These are phyloP conservation scores for Cerastis rubricosa DNA, from an alignment of 2,888 invertebrate species.

Conservation along the genomic window DNA sequence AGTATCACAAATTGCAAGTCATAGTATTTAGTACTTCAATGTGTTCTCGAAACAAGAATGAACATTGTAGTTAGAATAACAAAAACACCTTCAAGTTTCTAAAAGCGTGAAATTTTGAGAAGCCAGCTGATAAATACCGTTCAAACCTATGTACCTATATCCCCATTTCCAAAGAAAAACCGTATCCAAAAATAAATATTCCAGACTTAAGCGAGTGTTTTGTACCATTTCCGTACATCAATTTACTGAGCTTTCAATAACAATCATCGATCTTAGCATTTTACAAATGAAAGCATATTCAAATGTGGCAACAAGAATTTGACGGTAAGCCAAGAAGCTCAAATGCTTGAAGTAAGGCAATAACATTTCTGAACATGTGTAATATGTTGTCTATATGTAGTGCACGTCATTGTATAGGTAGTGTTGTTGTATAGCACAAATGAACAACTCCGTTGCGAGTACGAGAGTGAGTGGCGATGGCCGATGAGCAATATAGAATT, in stretches of 20 bases:
- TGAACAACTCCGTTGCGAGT: conserved; percentile 42
- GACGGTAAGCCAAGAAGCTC: conserved; percentile 59
- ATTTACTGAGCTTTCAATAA: conserved; percentile 48
- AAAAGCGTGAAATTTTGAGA: conserved; percentile 41
- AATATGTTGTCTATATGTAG: conserved; percentile 30
- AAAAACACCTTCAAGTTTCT: conserved; percentile 27
- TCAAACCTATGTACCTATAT: conserved; percentile 22
- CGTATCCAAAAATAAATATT: conserved; percentile 36
- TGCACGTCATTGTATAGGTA: conserved; percentile 28
- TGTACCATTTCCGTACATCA: conserved; percentile 22
- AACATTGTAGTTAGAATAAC: conserved; percentile 5
- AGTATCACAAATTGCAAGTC: neutral
- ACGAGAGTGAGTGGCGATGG: conserved; percentile 48
- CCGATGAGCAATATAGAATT: conserved; percentile 54
- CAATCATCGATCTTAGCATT: conserved; percentile 51
- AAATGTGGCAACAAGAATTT: conserved; percentile 61
- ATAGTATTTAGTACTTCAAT: conserved; percentile 21
- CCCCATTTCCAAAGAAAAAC: conserved; percentile 30
- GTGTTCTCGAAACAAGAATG: conserved; percentile 5
- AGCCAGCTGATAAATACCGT: conserved; percentile 36
- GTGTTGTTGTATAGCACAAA: conserved; percentile 31
- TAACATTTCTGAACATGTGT: conserved; percentile 46
- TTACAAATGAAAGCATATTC: conserved; percentile 55
- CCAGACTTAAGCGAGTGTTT: conserved; percentile 15
- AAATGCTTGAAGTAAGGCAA: conserved; percentile 52